A percentile compares a stretch with the other conserved stretches of the same genome.
Conservation (phyloP, 64 coral and sea anemone species). For the Actinia tenebrosa region DNA sequence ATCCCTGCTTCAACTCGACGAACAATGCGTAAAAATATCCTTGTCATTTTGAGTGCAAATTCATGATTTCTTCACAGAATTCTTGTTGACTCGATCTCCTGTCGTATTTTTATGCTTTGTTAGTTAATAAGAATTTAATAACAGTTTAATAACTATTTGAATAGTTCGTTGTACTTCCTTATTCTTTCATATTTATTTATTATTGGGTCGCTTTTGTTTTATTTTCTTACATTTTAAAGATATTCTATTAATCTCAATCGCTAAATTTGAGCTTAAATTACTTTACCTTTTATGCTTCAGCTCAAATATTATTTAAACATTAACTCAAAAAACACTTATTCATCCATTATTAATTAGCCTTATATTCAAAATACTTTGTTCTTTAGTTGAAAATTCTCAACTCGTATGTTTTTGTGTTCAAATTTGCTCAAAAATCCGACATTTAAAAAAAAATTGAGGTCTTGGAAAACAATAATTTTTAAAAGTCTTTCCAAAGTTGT, state of each 20-base stretch:
- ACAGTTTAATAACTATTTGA: neutral
- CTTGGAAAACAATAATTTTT: neutral
- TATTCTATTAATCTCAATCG: neutral
- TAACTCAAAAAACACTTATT: neutral
- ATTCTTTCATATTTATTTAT: neutral
- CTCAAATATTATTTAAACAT: neutral
- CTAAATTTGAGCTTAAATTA: too few species aligned
- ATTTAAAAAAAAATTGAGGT: neutral
- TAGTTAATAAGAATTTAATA: neutral
- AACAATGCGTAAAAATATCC: slow-evolving; percentile 52
- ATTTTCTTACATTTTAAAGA: neutral
- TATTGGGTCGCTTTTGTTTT: too few species aligned
- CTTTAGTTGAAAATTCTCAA: neutral
- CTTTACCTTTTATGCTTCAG: neutral
- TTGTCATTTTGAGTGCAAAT: slow-evolving; percentile 7
- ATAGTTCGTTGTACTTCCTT: neutral
- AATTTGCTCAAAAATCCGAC: neutral
- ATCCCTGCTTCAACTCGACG: slow-evolving; percentile 11
- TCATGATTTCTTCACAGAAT: neutral
- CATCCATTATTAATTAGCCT: neutral
- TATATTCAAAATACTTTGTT: neutral
- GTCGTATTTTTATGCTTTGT: neutral
- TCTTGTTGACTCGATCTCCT: neutral
- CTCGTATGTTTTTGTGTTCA: neutral
- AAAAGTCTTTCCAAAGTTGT: neutral